These are phyloP conservation scores for Melanotaenia maccullochi DNA, from an alignment of 2,797 vertebrate species.

Conservation along the genomic window DNA sequence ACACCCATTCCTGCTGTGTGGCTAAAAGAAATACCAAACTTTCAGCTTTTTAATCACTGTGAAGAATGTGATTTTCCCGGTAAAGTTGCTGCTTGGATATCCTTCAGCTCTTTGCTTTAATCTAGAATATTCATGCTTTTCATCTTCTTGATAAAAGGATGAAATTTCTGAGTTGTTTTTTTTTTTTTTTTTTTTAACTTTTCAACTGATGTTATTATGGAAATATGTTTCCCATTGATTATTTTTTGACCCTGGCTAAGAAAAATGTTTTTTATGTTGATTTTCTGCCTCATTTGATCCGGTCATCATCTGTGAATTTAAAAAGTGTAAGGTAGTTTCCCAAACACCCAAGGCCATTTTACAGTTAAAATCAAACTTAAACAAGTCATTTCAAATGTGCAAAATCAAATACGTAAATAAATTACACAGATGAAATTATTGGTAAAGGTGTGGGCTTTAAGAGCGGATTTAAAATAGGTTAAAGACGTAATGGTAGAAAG, in stretches of 20 bases:
- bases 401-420: no score
- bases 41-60: neutral
- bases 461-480: no score
- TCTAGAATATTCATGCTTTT: neutral
- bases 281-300: neutral
- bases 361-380: no score
- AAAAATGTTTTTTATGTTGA: neutral
- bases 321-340: neutral
- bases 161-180: neutral
- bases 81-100: neutral
- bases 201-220: neutral
- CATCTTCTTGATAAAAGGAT: neutral
- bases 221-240: neutral
- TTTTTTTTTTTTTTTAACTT: neutral
- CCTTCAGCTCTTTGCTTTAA: neutral
- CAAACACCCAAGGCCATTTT: no score
- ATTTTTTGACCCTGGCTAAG: neutral
- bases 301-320: neutral
- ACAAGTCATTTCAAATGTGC: no score
- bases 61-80: neutral
- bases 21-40: neutral
- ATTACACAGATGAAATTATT: no score
- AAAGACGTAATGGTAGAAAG: no score
- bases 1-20: slow-evolving; percentile 24
- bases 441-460: no score